phyloP scores from a whole-genome alignment of 2,888 invertebrate species.

The Apotomis betuletana region DNA sequence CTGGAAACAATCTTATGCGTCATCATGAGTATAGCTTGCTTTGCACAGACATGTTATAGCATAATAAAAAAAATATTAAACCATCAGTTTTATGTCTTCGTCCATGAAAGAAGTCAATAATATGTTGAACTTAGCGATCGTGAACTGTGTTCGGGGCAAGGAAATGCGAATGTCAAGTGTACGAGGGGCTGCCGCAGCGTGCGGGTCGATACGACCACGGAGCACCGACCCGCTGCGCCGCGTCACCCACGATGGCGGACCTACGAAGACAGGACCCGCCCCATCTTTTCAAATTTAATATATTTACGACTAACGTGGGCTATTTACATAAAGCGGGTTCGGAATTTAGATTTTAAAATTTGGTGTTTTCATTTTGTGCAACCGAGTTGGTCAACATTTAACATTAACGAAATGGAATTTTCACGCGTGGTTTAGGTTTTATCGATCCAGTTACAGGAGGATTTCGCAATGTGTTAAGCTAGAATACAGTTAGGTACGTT shows the following conservation, averaged over 20 bases:
- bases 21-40: not conserved
- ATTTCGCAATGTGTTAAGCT: constrained; percentile 14
- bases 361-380: too few relatives aligned
- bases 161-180: constrained; percentile 74
- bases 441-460: not conserved
- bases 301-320: not conserved
- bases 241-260: constrained; percentile 22
- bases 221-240: constrained; percentile 36
- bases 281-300: constrained; percentile 14
- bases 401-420: too few relatives aligned
- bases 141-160: constrained; percentile 52
- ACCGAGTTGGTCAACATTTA: too few relatives aligned
- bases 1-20: not conserved
- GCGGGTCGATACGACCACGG: constrained; percentile 56
- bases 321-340: not conserved
- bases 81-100: not conserved
- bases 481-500: constrained; percentile 37
- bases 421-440: too few relatives aligned
- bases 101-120: not conserved
- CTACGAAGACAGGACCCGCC: constrained; percentile 31
- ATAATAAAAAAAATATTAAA: not conserved
- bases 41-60: not conserved
- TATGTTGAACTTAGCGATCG: constrained; percentile 3
- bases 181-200: constrained; percentile 55
- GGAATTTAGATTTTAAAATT: not conserved